Base-by-base conservation (phyloP, 2,113 vertebrate genomes). In the Chlamydotis undulata region DNA sequence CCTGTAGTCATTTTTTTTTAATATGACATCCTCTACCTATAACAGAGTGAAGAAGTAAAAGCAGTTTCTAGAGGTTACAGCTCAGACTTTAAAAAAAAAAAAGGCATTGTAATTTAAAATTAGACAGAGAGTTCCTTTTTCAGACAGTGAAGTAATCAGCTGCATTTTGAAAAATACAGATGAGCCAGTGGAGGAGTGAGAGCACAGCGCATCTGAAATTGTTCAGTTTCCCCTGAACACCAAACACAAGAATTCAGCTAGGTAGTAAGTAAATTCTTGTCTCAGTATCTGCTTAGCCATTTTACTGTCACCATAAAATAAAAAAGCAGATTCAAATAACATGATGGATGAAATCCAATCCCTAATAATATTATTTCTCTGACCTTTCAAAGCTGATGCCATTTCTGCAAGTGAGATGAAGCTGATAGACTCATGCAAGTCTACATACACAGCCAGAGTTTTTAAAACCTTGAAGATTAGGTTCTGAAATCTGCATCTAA, bases 131-230 rank as follows among this genome's bases (percentile, higher is more conserved):
- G 71, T 43, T 93, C 75, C 55, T 70, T 86, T 79, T 73, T 78
- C 76, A 92, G 82, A 49, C 50, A 74, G 63, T 29, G 75, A 91
- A 92, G 85, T 70, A 95, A 94, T 86, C 83, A 74, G 71, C 47
- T 86, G 67, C 59, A 83, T 92, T 94, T 78, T 86, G 79, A 93
- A 88, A 95, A 90, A 83, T 16, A 83, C 52, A 83, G 47, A 92
- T 41, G 59, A 86, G 85, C 39, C 68, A 86, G 0, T 1, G 79
- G 19, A 89, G 64, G 50, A 70, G 60, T 7, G 11, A 75, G 11
- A 75, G 60, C 59, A 92, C 7, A 6, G 8, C 12, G 33, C 71
- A 70, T 86, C 24, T 76, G 63, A 86, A 93, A 95, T 68, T 29
- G 33, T 59, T 74, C 67, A 0, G 23, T 25, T 83, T 92, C 64